Percentiles rank a stretch among this genome's conserved stretches.
Evolutionary conservation across 2,797 vertebrate species (phyloP).

Genomic region (Lepilemur septentrionalis): DNA sequence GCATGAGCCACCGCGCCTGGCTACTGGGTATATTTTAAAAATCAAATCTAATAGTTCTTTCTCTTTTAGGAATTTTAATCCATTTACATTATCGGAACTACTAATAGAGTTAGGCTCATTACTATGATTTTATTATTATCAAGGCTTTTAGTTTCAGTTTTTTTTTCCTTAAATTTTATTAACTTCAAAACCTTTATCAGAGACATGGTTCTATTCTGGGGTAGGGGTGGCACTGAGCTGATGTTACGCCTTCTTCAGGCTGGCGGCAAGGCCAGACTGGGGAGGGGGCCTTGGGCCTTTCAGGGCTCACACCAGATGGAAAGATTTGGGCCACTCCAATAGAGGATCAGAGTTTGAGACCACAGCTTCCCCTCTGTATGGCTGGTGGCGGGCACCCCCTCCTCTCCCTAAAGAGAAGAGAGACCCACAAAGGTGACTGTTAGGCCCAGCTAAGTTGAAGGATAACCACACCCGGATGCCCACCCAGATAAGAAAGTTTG

Average conservation of each 20-base stretch:
- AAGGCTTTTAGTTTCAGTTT: background rate
- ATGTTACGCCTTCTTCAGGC: slow-evolving; percentile 9
- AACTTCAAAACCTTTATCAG: slow-evolving; percentile 75
- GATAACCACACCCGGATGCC: no score
- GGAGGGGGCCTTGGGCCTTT: background rate
- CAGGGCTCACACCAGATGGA: slow-evolving; percentile 16
- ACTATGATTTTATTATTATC: background rate
- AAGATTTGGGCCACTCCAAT: slow-evolving; percentile 52
- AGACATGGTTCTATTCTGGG: slow-evolving; percentile 50
- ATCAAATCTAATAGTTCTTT: background rate
- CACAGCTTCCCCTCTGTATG: slow-evolving; percentile 32
- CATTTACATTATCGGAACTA: background rate
- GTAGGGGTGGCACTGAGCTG: background rate
- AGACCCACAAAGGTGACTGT: no score
- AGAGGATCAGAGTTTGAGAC: slow-evolving; percentile 56
- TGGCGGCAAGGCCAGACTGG: slow-evolving; percentile 37
- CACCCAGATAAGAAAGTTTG: no score
- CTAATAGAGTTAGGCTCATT: background rate
- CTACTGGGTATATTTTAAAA: background rate
- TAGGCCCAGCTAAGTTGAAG: no score
- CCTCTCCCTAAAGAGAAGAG: no score
- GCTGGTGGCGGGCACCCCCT: no score
- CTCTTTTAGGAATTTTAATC: background rate
- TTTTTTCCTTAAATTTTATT: slow-evolving; percentile 66
- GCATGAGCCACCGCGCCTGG: accelerated